Evolutionary conservation across 1,140 invertebrate species (phyloP), one percentile per base, ranked within the genome.

Genomic region (Dolichoris vasculosae): DNA sequence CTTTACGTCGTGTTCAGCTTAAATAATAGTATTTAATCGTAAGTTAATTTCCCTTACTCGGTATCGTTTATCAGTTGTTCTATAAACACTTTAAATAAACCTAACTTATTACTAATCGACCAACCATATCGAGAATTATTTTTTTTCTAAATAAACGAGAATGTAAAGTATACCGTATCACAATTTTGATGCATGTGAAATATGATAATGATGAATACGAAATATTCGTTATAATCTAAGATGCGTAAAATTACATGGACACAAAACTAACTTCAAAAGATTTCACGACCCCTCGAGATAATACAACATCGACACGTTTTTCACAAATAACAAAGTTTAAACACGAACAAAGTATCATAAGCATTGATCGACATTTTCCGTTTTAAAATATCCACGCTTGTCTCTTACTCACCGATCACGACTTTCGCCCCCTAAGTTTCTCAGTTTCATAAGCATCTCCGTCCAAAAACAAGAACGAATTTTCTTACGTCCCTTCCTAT

Each of bases 261-360:
- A 11, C 13, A 67, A 15, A 8, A 67, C 30, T 35, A 3, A 67
- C 13, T 67, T n/a, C 11, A 6, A 67, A 17, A 32, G 30, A 13
- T 1, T 35, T 30, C 1, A 67, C 35, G 35, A 9, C 13, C n/a
- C 15, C 32, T 15, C 0, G 15, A 11, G 7, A 67, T 32, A 67
- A n/a, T 64, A 55, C 20, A 59, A 11, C 67, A 38, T 69, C 67
- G 67, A 69, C 67, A 69, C 67, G 23, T 69, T 69, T 69, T 69
- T 69, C 67, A 69, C 35, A 69, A 32, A 38, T 69, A 40, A 11
- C 13, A 6, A 38, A 15, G 67, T 23, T 32, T 69, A 38, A 40
- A 38, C 3, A 6, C 1, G 13, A 46, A 46, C 43, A 13, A 46
- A 46, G 43, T 46, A 46, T 7, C 20, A 26, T 26, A 59, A 2